Evolutionary conservation across 2,888 invertebrate genomes (phyloP), one percentile per base, ranked within the genome.

Genomic region (Dynastes hyllus): DNA sequence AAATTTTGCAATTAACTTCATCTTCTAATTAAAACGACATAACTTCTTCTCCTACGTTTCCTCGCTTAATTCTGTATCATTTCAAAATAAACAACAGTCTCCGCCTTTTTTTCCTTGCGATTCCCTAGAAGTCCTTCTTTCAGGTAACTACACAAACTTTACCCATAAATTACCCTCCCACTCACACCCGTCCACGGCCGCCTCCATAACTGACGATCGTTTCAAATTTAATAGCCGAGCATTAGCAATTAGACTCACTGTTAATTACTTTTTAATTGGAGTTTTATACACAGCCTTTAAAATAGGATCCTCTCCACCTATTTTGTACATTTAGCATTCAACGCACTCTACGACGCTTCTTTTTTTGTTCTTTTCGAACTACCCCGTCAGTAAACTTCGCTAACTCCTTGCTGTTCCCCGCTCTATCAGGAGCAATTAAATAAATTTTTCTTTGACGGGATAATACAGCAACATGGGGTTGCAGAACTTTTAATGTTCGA

Each of bases 181-280:
- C 55, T 16, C 16, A 4, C 55, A 55, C 55, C 55, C 1, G 0
- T n/a, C 5, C 55, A 3, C 55, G n/a, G 1, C 55, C 29, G n/a
- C 29, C 61, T 11, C 32, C 29, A 16, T 37, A 8, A 71, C 58
- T 16, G 71, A 37, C 58, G 55, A 58, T 32, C 55, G 37, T 58
- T 71, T 71, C 71, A 71, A 71, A 71, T 71, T 71, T 71, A 71
- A 71, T 71, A 58, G 71, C 55, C 51, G n/a, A 22, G 22, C 71
- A 58, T 40, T 16, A 55, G 71, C 71, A 71, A 58, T 71, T 71
- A 71, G 55, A 32, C 37, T 55, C 11, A 58, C 71, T 71, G 71
- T 58, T 71, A 71, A 71, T 71, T 71, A 71, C 71, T 40, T 71
- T 58, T 71, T 71, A 71, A 71, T 71, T 71, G 71, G 58, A 69